Evolutionary conservation across 2,113 vertebrate genomes (phyloP).

Genomic region (Orthochromis malagaraziensis): DNA sequence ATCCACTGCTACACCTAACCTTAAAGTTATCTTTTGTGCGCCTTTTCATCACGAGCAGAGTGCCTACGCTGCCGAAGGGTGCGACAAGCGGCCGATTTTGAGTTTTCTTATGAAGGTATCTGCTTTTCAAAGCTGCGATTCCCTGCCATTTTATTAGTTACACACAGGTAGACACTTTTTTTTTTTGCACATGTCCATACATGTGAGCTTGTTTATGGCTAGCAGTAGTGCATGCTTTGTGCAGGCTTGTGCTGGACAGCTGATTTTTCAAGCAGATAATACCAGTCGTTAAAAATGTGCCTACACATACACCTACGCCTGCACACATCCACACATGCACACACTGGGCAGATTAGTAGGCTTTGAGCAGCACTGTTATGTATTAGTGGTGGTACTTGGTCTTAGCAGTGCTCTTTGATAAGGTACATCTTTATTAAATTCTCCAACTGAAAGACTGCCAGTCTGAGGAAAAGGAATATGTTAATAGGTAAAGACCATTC

Average conservation of each 20-base stretch:
- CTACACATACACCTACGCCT: background rate
- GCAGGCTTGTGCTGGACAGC: slow-evolving; percentile 80
- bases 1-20: background rate
- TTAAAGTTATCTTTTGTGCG: slow-evolving; percentile 26
- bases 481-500: slow-evolving; percentile 77
- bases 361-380: slow-evolving; percentile 87
- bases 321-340: slow-evolving; percentile 39
- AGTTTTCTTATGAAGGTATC: slow-evolving; percentile 18
- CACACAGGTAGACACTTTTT: slow-evolving; percentile 5
- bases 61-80: background rate
- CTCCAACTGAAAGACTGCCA: slow-evolving; percentile 83
- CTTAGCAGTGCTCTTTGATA: slow-evolving; percentile 90
- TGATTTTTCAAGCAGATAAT: slow-evolving; percentile 83
- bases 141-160: slow-evolving; percentile 24
- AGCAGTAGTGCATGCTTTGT: slow-evolving; percentile 69
- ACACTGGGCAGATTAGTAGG: slow-evolving; percentile 72
- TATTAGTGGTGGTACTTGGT: slow-evolving; percentile 88
- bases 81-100: background rate
- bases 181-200: background rate
- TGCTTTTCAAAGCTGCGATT: slow-evolving; percentile 37
- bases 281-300: slow-evolving; percentile 78
- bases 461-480: slow-evolving; percentile 83
- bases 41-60: background rate
- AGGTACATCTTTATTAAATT: slow-evolving; percentile 98
- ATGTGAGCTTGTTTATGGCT: slow-evolving; percentile 25